These are phyloP conservation scores for Rattus norvegicus DNA, from an alignment of 2,113 vertebrate species.

Conservation along the genomic window DNA sequence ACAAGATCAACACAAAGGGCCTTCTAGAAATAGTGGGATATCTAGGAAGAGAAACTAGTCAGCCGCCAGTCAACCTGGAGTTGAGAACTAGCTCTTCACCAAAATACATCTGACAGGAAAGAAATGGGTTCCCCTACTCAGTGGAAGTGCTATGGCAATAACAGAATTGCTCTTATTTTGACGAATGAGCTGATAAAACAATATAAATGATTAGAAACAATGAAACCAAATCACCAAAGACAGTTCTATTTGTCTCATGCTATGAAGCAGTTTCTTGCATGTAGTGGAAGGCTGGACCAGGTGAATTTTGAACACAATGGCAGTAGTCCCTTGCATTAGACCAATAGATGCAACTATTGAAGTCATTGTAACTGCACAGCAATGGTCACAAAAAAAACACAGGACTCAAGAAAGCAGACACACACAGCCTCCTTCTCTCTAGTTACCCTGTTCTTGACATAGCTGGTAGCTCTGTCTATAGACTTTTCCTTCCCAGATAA, in stretches of 20 bases:
- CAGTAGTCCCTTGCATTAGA: background rate
- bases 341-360: background rate
- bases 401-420: background rate
- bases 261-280: background rate
- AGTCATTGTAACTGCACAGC: background rate
- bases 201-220: slow-evolving; percentile 48
- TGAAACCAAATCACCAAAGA: slow-evolving; percentile 46
- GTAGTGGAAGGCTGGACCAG: background rate
- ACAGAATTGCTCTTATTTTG: slow-evolving; percentile 36
- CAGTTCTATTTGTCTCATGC: background rate
- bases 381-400: background rate
- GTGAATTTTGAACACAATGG: background rate
- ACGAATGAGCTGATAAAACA: slow-evolving; percentile 59
- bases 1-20: background rate
- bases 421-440: background rate
- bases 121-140: slow-evolving; percentile 30
- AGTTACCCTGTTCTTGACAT: background rate
- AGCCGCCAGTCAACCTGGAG: background rate
- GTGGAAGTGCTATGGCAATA: background rate
- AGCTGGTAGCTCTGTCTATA: background rate
- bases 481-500: background rate
- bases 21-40: background rate
- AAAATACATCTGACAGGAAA: slow-evolving; percentile 20
- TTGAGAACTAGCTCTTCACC: background rate
- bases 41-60: background rate